Conservation (phyloP, 2,888 invertebrate species). For the Anticlea derivata region DNA sequence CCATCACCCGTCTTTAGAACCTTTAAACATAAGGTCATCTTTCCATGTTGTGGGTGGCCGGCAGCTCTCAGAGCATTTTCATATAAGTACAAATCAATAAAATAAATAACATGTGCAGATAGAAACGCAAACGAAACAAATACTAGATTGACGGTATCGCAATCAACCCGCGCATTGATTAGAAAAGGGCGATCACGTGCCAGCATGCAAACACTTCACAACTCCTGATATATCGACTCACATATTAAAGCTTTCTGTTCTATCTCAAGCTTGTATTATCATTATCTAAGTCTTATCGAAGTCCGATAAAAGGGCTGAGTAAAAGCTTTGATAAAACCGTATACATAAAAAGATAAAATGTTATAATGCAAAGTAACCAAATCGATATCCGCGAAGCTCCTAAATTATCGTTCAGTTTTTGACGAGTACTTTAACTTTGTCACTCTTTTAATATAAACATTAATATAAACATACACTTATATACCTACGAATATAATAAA, state of each 20-base stretch:
- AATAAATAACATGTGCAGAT: background rate
- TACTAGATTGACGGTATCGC: constrained; percentile 26
- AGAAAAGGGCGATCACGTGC: constrained; percentile 46
- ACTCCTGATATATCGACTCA: constrained; percentile 62
- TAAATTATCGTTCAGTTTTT: background rate
- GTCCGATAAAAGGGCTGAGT: constrained; percentile 67
- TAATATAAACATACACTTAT: no score
- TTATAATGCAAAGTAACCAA: constrained; percentile 17
- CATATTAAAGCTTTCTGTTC: constrained; percentile 70
- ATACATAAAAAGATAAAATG: constrained; percentile 26
- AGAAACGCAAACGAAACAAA: constrained; percentile 7
- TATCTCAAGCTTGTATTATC: constrained; percentile 78
- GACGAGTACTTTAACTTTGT: no score
- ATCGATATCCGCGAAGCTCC: constrained; percentile 8
- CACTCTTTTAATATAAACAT: no score
- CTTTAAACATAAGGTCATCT: no score
- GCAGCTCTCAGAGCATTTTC: no score
- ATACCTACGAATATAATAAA: no score
- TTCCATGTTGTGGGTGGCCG: no score
- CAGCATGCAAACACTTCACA: constrained; percentile 66
- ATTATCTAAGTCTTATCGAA: constrained; percentile 74
- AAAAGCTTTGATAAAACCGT: constrained; percentile 70
- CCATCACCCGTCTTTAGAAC: no score
- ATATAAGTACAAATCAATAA: no score
- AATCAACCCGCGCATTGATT: constrained; percentile 14